These are phyloP conservation scores for Rhinopithecus roxellana DNA, from an alignment of 2,113 vertebrate species.

Conservation along the genomic window DNA sequence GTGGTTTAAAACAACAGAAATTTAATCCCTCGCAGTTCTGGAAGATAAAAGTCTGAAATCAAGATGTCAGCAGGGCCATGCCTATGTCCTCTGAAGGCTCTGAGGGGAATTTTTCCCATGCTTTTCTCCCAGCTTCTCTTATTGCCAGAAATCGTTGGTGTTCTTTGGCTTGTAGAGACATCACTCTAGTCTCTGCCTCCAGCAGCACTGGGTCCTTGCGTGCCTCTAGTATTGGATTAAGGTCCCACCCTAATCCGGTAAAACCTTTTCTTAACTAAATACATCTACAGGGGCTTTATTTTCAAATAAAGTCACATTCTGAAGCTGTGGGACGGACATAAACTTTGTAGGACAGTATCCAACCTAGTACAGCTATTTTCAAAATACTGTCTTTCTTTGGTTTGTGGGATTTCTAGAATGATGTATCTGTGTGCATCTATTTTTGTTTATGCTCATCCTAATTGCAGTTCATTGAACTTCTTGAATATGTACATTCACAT, in stretches of 20 bases:
- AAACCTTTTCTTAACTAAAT: not conserved
- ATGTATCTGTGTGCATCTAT: not conserved
- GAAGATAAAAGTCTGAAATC: not conserved
- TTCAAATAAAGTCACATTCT: not conserved
- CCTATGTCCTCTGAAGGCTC: not conserved
- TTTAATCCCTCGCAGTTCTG: not conserved
- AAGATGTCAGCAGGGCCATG: not conserved
- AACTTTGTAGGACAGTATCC: not conserved
- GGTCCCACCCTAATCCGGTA: not conserved
- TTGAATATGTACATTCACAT: not conserved
- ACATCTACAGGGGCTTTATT: not conserved
- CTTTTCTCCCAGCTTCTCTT: not conserved
- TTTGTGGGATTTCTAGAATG: not conserved
- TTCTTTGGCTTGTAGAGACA: not conserved
- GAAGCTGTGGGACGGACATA: not conserved
- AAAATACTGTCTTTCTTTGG: not conserved
- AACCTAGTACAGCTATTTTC: not conserved
- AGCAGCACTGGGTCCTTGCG: not conserved
- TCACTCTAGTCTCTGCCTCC: not conserved
- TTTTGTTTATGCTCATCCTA: not conserved
- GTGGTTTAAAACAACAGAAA: not conserved
- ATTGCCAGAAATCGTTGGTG: no score
- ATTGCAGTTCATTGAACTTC: not conserved
- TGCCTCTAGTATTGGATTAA: not conserved
- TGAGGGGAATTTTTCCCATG: not conserved